Evolutionary conservation across 2,888 invertebrate genomes (phyloP).

Genomic region (Nomada ferruginata): DNA sequence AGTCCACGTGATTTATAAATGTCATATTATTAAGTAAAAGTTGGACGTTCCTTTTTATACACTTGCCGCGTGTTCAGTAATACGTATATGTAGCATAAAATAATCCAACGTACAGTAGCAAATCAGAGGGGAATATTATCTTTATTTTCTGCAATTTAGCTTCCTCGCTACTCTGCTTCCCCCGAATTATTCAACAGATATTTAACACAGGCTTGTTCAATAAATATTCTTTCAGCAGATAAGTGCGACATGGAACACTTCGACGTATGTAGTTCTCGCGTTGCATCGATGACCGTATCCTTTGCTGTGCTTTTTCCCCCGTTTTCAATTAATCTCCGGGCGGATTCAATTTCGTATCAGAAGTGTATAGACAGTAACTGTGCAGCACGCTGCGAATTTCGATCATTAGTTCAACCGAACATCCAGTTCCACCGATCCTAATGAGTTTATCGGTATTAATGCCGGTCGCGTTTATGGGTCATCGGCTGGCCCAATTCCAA

Average conservation of each 20-base stretch:
- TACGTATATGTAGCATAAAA: too few relatives aligned
- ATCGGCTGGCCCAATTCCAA: conserved; percentile 52
- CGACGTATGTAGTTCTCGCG: neutral
- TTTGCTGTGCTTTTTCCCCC: neutral
- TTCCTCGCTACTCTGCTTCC: too few relatives aligned
- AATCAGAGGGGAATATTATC: too few relatives aligned
- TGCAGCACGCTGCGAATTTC: conserved; percentile 31
- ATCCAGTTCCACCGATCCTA: conserved; percentile 45
- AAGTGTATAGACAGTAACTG: neutral
- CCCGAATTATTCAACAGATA: too few relatives aligned
- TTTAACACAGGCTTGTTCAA: too few relatives aligned
- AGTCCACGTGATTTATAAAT: conserved; percentile 7
- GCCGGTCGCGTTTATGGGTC: conserved; percentile 51
- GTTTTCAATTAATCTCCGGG: conserved; percentile 16
- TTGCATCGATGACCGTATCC: neutral
- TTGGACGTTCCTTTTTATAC: neutral
- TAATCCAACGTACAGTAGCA: too few relatives aligned
- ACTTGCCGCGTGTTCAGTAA: neutral
- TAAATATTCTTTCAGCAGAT: too few relatives aligned
- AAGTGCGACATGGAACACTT: too few relatives aligned
- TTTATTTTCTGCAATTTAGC: too few relatives aligned
- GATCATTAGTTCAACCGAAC: conserved; percentile 42
- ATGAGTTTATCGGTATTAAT: conserved; percentile 58
- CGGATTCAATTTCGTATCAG: neutral
- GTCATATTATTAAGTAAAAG: conserved; percentile 9